Evolutionary conservation across 2,888 invertebrate species (phyloP), one percentile per base, ranked within the genome.

Genomic region (Actias luna): DNA sequence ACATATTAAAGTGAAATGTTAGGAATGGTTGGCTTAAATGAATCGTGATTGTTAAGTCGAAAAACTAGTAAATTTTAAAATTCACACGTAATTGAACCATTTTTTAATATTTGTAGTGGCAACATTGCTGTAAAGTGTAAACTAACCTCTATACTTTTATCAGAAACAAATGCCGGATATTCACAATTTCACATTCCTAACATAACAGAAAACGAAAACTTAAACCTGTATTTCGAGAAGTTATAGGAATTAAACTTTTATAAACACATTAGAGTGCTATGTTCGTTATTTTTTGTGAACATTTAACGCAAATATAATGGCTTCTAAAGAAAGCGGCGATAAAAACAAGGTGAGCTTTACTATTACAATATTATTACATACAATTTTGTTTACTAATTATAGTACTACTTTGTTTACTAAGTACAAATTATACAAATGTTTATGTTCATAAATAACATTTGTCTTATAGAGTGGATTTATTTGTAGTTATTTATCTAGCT

Each of bases 281-380:
- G 52, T 35, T 16, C 27, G n/a, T 25, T 65, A 60, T 62, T 65
- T 64, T 4, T 29, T 58, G 42, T 10, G 25, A 63, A 64, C 59
- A 57, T 39, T 22, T 35, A 62, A 33, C 10, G 12, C 10, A 62
- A 27, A 36, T 59, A 68, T 42, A 71, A 92, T 92, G 92, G 85
- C 92, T 64, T 84, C 89, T 33, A 92, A 92, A 79, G 92, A 92
- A 75, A 82, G 86, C 31, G 83, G 84, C 46, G 92, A 92, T 64
- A 92, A 92, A 73, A 74, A 78, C 52, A 92, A 92, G 81, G 91
- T 90, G 76, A 65, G 42, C 8, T 27, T 18, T 18, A 5, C 8
- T 1, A 42, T 42, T 31, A 14, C 10, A 14, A 16, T n/a, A 39
- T 39, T 39, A 2, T 35, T 35, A 35, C 35, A 2, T 35, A 35